These are phyloP conservation scores for Sminthopsis crassicaudata DNA, from an alignment of 2,113 vertebrate species.

Conservation along the genomic window DNA sequence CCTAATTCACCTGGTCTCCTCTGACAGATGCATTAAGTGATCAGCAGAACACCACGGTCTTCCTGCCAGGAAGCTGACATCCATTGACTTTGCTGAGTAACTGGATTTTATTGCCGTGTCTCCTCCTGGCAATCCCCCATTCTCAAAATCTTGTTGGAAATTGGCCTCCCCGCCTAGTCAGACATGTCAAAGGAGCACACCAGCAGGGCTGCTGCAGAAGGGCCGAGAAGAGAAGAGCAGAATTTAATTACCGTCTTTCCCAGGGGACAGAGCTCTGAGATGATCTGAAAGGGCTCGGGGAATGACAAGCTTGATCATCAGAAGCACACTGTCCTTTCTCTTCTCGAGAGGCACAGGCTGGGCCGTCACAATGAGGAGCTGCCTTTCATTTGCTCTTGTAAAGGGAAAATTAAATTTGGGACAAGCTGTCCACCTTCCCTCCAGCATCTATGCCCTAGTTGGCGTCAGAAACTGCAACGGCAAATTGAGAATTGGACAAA, in stretches of 20 bases:
- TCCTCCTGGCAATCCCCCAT: background rate
- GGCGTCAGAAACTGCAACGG: background rate
- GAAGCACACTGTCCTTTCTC: background rate
- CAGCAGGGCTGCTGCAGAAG: background rate
- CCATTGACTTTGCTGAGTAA: constrained; percentile 25
- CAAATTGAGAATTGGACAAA: constrained; percentile 9
- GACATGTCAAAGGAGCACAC: constrained; percentile 9
- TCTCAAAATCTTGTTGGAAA: constrained; percentile 20
- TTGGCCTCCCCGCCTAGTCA: background rate
- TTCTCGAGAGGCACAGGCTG: constrained; percentile 6
- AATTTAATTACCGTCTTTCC: constrained; percentile 14
- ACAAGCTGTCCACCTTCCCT: constrained; percentile 18
- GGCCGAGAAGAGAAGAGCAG: constrained; percentile 8
- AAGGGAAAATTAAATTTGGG: constrained; percentile 27
- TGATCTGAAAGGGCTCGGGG: background rate
- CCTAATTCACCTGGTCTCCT: background rate
- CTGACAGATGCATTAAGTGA: constrained; percentile 3
- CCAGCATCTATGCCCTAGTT: background rate
- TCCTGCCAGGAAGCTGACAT: constrained; percentile 4
- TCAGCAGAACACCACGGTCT: background rate
- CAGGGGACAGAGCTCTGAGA: background rate
- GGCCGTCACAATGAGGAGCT: background rate
- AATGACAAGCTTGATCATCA: constrained; percentile 26
- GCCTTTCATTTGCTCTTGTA: constrained; percentile 45
- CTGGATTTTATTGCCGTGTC: constrained; percentile 27